Conservation (phyloP, 2,888 invertebrate genomes). For the Actias luna region DNA sequence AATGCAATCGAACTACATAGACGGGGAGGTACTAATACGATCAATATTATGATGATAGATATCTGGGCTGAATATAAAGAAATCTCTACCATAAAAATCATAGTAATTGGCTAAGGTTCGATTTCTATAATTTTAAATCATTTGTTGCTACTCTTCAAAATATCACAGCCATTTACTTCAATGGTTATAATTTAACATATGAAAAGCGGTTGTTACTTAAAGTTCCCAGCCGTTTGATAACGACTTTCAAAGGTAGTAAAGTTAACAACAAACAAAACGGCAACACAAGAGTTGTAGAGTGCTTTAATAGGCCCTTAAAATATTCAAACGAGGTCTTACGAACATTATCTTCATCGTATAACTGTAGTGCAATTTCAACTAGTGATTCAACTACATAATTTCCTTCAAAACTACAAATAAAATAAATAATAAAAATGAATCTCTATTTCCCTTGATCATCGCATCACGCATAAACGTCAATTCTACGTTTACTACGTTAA, state of each 20-base stretch:
- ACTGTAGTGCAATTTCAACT: neutral
- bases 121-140: neutral
- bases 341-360: conserved; percentile 30
- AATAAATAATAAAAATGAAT: no score
- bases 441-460: no score
- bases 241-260: conserved; percentile 15
- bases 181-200: neutral
- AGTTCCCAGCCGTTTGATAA: neutral
- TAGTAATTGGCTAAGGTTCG: no score
- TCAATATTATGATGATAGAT: no score
- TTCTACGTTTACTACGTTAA: no score
- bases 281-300: conserved; percentile 29
- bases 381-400: neutral
- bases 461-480: no score
- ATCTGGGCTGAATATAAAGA: no score
- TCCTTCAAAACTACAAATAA: neutral
- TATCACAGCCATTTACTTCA: neutral
- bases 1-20: no score
- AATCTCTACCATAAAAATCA: no score
- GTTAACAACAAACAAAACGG: conserved; percentile 24
- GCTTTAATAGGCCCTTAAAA: conserved; percentile 35
- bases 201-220: conserved; percentile 8
- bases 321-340: conserved; percentile 43
- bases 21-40: no score
- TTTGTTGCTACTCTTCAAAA: neutral